Evolutionary conservation across 2,888 invertebrate species (phyloP).

Genomic region (Rhagophthalmus giganteus): DNA sequence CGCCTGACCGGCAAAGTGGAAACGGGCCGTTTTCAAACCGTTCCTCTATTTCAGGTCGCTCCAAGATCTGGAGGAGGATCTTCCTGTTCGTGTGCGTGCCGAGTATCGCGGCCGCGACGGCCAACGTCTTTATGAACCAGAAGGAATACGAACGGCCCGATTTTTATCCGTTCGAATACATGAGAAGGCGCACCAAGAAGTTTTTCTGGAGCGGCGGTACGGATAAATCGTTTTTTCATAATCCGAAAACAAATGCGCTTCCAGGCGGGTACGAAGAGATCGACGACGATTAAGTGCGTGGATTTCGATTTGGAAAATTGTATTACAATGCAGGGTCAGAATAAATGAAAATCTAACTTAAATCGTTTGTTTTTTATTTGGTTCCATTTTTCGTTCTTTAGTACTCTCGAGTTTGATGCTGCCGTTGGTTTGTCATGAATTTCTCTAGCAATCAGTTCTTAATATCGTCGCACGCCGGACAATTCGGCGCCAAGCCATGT

Average conservation of each 20-base stretch:
- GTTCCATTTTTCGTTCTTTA: too few species aligned
- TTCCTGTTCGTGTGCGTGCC: constrained; percentile 78
- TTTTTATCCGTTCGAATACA: constrained; percentile 76
- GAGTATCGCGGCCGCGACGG: constrained; percentile 69
- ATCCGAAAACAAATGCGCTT: constrained; percentile 74
- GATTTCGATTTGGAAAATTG: too few species aligned
- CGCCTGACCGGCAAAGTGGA: too few species aligned
- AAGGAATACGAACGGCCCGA: constrained; percentile 64
- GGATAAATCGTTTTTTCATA: constrained; percentile 78
- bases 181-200: constrained; percentile 76
- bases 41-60: constrained; percentile 62
- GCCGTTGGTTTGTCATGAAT: too few species aligned
- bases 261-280: constrained; percentile 77
- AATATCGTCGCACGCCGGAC: too few species aligned
- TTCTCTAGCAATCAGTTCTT: too few species aligned
- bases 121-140: constrained; percentile 74
- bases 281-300: background rate
- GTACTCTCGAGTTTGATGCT: too few species aligned
- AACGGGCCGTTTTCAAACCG: too few species aligned
- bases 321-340: too few species aligned
- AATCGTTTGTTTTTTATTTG: too few species aligned
- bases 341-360: too few species aligned
- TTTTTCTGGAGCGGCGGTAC: constrained; percentile 94
- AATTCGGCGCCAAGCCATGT: too few species aligned
- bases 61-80: constrained; percentile 76